Percentiles rank a stretch among this genome's conserved stretches.
phyloP scores from a whole-genome alignment of 1,140 invertebrate species.

The Batillaria attramentaria region DNA sequence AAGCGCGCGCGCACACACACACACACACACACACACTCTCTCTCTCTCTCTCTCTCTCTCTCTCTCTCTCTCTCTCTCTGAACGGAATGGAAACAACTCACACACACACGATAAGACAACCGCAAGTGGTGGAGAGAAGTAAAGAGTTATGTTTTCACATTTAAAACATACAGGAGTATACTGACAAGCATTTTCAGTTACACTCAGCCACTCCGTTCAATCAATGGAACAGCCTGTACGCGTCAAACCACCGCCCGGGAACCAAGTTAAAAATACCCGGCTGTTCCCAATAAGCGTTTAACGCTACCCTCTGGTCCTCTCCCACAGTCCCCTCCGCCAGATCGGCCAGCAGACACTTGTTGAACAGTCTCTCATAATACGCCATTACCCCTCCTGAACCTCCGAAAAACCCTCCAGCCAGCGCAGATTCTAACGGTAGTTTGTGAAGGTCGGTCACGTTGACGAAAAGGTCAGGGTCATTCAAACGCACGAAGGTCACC shows the following conservation, averaged over 20 bases:
- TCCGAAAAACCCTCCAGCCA: constrained; percentile 45
- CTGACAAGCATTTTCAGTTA: not conserved
- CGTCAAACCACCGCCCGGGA: constrained; percentile 28
- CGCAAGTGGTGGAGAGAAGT: no score
- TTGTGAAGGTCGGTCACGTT: constrained; percentile 34
- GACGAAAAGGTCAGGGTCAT: not conserved
- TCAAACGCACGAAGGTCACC: constrained; percentile 7
- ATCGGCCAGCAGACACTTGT: constrained; percentile 21
- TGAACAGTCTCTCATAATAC: constrained; percentile 27
- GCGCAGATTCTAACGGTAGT: not conserved
- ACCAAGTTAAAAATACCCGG: constrained; percentile 36
- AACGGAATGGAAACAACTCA: no score
- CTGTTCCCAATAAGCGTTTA: constrained; percentile 34
- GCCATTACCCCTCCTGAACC: constrained; percentile 20
- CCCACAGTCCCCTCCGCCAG: constrained; percentile 27
- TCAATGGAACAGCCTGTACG: constrained; percentile 29
- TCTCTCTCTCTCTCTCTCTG: no score
- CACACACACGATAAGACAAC: no score
- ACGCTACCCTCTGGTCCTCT: constrained; percentile 39
- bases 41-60: no score
- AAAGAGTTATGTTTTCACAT: no score
- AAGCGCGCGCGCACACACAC: no score
- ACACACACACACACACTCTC: no score
- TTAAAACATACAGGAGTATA: not conserved
- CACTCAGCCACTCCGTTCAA: not conserved